Base-by-base conservation (phyloP, 2,888 invertebrate species). In the Perizoma affinitatum region DNA sequence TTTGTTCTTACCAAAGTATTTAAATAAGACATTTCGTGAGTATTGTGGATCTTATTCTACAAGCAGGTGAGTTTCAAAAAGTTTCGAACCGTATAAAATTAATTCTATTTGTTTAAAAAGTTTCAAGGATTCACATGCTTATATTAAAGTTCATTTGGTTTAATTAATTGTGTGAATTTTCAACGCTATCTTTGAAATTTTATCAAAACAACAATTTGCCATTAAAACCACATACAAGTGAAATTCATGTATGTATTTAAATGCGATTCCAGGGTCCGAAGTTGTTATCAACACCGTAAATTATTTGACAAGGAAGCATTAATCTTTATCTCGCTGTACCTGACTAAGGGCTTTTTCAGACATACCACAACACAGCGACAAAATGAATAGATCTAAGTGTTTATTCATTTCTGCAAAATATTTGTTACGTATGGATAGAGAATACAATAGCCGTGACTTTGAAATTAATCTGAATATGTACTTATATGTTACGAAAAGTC, bases 251-350 rank as follows among this genome's bases (percentile, higher is more conserved):
- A 47, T 47, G 51, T 58, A 47, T 51, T 44, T 51, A 58, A 61
- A 53, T 50, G 54, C 46, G 48, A 57, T 54, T 34, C 58, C 54
- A 61, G 62, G 44, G 55, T 58, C 58, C 59, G 54, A 54, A 38
- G 54, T 58, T 49, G 73, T 72, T 88, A 90, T 90, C 88, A 82
- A 72, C 75, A 73, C 79, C 77, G 87, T 90, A 89, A 90, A 87
- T 90, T 88, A 88, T 88, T 85, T 88, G 86, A 88, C 87, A 87
- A 80, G 83, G 75, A 70, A 71, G 74, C 83, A 88, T 88, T 89
- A 85, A 85, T 88, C 86, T 88, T 87, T 87, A 89, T 88, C 85
- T 84, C 82, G 82, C 82, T 75, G 82, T 78, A 80, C 81, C 75
- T 75, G 75, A 38, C 67, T 80, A 58, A 58, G 55, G 55, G 51